These are phyloP conservation scores for Bryconaethiops microstoma DNA, from an alignment of 2,797 vertebrate species.

Conservation along the genomic window DNA sequence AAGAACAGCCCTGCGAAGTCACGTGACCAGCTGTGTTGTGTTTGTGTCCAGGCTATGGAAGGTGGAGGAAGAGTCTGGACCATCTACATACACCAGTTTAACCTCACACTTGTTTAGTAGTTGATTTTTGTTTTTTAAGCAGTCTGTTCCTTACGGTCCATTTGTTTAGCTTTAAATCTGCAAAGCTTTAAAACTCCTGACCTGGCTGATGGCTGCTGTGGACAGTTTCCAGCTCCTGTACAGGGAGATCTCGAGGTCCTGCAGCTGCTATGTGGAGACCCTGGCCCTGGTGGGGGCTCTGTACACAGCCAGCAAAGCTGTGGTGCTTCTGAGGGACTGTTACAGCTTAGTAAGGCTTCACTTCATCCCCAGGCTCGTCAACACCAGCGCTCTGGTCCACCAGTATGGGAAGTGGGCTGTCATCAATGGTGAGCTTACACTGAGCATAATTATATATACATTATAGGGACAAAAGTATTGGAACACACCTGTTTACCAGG, in stretches of 20 bases:
- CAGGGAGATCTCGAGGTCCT: slow-evolving; percentile 86
- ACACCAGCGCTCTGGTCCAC: slow-evolving; percentile 74
- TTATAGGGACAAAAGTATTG: no score
- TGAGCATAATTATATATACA: no score
- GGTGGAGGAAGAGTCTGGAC: background rate
- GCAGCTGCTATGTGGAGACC: slow-evolving; percentile 83
- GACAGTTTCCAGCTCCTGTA: slow-evolving; percentile 91
- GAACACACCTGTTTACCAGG: no score
- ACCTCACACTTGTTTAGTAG: no score
- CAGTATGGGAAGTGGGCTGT: slow-evolving; percentile 92
- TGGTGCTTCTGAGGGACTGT: slow-evolving; percentile 76
- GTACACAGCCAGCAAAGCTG: slow-evolving; percentile 80
- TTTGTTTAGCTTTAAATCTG: background rate
- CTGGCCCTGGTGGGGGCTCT: slow-evolving; percentile 89
- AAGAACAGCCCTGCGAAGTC: background rate
- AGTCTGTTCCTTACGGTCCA: no score
- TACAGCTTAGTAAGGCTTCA: slow-evolving; percentile 84
- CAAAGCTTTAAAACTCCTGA: background rate
- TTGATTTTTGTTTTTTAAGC: no score
- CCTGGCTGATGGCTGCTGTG: slow-evolving; percentile 88
- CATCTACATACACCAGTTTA: background rate
- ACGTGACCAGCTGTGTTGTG: background rate
- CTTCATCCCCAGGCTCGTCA: slow-evolving; percentile 82
- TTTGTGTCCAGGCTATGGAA: background rate
- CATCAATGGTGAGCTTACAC: slow-evolving; percentile 80